Conservation (phyloP, 2,797 vertebrate genomes). For the Muscicapa comitata region DNA sequence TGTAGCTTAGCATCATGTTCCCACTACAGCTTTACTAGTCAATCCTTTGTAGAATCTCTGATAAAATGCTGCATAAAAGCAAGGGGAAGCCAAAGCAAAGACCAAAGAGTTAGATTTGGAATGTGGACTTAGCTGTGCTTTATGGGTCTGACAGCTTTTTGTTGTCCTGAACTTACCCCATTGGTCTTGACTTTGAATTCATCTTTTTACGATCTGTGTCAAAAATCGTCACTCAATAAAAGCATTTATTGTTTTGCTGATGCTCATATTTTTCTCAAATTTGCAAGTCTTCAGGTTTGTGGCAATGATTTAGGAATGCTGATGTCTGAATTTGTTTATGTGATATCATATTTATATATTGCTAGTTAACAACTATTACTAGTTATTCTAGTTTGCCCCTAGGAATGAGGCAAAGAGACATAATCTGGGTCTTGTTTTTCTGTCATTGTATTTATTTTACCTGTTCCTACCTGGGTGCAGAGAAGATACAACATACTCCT, state of each 20-base stretch:
- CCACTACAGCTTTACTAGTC: background rate
- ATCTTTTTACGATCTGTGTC: background rate
- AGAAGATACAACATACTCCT: background rate
- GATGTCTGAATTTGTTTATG: background rate
- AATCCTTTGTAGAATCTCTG: background rate
- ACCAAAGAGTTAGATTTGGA: background rate
- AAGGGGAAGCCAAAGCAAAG: background rate
- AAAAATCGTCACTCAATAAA: background rate
- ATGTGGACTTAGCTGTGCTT: background rate
- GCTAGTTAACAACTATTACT: background rate
- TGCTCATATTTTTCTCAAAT: background rate
- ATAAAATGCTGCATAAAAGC: background rate
- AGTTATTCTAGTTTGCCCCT: background rate
- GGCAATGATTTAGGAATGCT: background rate
- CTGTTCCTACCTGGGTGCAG: background rate
- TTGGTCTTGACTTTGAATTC: background rate
- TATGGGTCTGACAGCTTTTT: background rate
- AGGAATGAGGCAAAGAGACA: background rate
- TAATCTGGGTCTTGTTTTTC: background rate
- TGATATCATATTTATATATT: background rate
- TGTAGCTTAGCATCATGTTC: background rate
- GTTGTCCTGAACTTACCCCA: background rate
- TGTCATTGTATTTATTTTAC: background rate
- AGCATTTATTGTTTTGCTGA: background rate
- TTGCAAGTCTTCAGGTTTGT: background rate